Base-by-base conservation (phyloP, 1,140 invertebrate genomes). In the Mizuhopecten yessoensis region DNA sequence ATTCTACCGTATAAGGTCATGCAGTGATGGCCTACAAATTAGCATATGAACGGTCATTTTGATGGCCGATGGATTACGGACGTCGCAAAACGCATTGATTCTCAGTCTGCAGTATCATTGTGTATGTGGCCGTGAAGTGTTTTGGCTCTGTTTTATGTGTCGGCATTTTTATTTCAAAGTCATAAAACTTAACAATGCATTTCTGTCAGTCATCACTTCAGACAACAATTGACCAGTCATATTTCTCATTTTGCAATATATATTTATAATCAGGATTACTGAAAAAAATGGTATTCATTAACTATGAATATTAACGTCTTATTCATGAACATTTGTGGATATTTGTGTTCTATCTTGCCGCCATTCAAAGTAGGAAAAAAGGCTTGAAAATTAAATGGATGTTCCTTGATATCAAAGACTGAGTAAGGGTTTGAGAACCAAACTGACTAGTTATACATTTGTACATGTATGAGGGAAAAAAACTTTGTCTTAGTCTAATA, bases 161-260 rank as follows among this genome's bases (percentile, higher is more conserved):
- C 17, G 42, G 42, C 17, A 45, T 45, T 17, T 45, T 45, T 7
- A 45, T 45, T 45, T 45, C 17, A 45, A 45, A 45, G 9, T 45
- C 17, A 45, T 13, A 13, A 7, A 39, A 13, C 17, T 13, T 13
- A 45, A 45, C 42, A 45, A 17, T 45, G 29, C 57, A 75, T 17
- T 75, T 45, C 42, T 75, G 11, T 75, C 57, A 75, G 57, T 75
- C 23, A 75, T 5, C 3, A 75, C 57, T 75, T 5, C 23, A 45
- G 57, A n/a, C 23, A 75, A 75, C 57, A 75, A 75, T 75, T 75
- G 57, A 75, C 57, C 57, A 75, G 29, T 29, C 57, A 75, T 75
- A 75, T n/a, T 75, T 15, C 1, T 75, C 57, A 75, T 75, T 75
- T 29, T 75, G 3, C 57, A n/a, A 75, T 75, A 75, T 29, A 75